These are phyloP conservation scores for Parasteatoda lunata DNA, from an alignment of 2,888 invertebrate species.

Conservation along the genomic window DNA sequence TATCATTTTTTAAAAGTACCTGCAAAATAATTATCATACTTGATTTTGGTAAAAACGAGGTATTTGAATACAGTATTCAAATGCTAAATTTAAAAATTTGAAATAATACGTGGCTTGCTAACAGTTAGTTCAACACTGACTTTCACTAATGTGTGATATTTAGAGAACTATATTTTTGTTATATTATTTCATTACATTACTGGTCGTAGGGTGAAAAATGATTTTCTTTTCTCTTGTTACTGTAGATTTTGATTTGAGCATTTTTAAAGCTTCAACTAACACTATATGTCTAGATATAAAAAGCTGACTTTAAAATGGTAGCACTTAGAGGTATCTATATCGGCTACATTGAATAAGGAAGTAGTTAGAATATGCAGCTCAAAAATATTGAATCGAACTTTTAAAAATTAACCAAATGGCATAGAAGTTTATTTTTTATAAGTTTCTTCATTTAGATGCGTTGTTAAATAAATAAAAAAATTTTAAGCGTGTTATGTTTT, in stretches of 20 bases:
- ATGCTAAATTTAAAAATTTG: constrained; percentile 5
- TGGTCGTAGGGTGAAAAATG: constrained; percentile 13
- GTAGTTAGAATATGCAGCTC: constrained; percentile 41
- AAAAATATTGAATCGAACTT: constrained; percentile 55
- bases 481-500: constrained; percentile 48
- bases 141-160: constrained; percentile 54
- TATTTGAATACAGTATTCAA: neutral
- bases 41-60: too few species aligned
- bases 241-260: neutral
- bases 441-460: constrained; percentile 50
- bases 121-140: constrained; percentile 51
- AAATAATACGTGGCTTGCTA: constrained; percentile 43
- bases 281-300: constrained; percentile 29
- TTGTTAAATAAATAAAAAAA: constrained; percentile 44
- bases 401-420: constrained; percentile 35
- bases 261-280: constrained; percentile 23
- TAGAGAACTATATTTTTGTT: constrained; percentile 61
- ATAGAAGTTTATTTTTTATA: constrained; percentile 58
- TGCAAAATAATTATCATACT: neutral
- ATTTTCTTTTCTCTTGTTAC: constrained; percentile 23
- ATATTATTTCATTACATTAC: constrained; percentile 52
- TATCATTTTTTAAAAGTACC: neutral
- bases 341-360: constrained; percentile 22
- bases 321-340: constrained; percentile 33
- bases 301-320: constrained; percentile 30